phyloP scores from a whole-genome alignment of 2,797 vertebrate genomes.

The Phataginus tetradactyla region DNA sequence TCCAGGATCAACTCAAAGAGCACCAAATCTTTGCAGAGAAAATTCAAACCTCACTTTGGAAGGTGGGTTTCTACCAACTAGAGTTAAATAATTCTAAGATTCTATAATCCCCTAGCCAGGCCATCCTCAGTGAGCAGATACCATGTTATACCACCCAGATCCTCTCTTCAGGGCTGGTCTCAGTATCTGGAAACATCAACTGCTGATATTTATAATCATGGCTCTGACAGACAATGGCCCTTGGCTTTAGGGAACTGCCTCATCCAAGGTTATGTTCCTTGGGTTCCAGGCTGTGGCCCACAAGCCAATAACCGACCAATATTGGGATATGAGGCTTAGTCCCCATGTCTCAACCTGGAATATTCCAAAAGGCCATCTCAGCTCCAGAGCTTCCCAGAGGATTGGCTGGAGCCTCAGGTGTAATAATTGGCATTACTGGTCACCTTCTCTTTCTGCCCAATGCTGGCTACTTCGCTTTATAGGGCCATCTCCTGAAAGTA shows the following conservation, averaged over 20 bases:
- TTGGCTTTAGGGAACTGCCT: neutral
- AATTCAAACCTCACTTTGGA: neutral
- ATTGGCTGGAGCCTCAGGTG: too few species aligned
- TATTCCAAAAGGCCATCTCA: neutral
- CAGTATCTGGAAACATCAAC: neutral
- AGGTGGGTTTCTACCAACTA: neutral
- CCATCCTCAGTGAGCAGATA: neutral
- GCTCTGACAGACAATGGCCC: neutral
- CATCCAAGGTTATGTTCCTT: neutral
- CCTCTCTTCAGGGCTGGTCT: neutral
- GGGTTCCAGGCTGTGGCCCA: too few species aligned
- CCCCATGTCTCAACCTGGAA: neutral
- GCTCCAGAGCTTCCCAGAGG: neutral
- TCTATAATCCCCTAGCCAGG: neutral
- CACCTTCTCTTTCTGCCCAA: neutral
- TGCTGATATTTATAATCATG: neutral
- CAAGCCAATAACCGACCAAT: neutral
- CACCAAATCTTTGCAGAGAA: neutral
- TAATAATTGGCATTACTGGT: too few species aligned
- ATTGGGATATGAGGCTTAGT: too few species aligned
- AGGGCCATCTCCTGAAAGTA: neutral
- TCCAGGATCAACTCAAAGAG: neutral
- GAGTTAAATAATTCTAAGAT: neutral
- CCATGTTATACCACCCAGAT: too few species aligned
- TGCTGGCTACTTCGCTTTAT: accelerated